Base-by-base conservation (phyloP, 1,140 invertebrate species). In the Ceratina australensis region DNA sequence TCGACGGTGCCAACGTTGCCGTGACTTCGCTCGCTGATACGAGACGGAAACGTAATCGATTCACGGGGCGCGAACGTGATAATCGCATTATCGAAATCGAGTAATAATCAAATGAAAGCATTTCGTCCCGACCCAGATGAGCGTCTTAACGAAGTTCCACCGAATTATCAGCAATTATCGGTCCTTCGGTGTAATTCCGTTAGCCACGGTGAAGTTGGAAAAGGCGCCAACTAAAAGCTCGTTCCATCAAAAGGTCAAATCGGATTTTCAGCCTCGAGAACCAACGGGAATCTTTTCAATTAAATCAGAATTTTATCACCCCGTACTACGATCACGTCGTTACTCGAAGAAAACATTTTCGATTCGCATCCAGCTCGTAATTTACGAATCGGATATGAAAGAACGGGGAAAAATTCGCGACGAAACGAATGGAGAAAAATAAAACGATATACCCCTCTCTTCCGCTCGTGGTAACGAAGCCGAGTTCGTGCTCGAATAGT, bases 101-200 rank as follows among this genome's bases (percentile, higher is more conserved):
- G 86, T 83, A 88, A 90, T 92, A 92, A 91, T 92, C 86, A 86
- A 91, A 92, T 91, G 87, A 91, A 92, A 91, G 87, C 89, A 91
- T 91, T 91, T 91, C 86, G 82, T 87, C 84, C 87, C 81, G 80
- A 82, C 76, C 86, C 87, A 92, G 90, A 92, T 91, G 91, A 92
- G 88, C 90, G 89, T 92, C 91, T 92, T 92, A 92, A 92, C 89
- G 86, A 91, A 90, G 89, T 92, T 92, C 84, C 88, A 87, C 80
- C 86, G 86, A 92, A 92, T 92, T 92, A 92, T 91, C 91, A 92
- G 91, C 90, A 92, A 92, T 92, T 92, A 92, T 92, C 91, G 90
- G 87, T 87, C 87, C 90, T 92, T 90, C 89, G 87, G 86, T 87
- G 88, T 92, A 91, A 92, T 91, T 90, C 85, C 81, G 87, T 92